These are phyloP conservation scores for Mylabris sibirica DNA, from an alignment of 2,888 invertebrate species.

Conservation along the genomic window DNA sequence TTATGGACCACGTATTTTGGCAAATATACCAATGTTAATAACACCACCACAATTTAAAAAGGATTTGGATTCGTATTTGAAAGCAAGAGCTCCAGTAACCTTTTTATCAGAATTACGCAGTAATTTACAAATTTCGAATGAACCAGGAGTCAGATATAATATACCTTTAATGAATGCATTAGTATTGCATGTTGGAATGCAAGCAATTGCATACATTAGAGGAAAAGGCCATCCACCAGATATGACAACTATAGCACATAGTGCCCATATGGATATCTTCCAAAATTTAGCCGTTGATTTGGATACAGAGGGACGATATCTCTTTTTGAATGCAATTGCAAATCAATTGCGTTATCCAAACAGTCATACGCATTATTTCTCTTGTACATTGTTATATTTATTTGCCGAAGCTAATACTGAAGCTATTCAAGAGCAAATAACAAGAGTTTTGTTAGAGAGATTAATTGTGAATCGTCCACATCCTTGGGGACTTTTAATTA, in stretches of 20 bases:
- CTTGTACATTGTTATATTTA: conserved; percentile 94
- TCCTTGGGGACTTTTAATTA: conserved; percentile 98
- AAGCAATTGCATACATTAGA: conserved; percentile 92
- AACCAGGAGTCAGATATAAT: conserved; percentile 89
- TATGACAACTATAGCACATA: conserved; percentile 98
- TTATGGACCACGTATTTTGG: conserved; percentile 86
- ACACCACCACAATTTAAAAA: conserved; percentile 90
- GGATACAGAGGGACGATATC: conserved; percentile 96
- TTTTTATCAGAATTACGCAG: conserved; percentile 92
- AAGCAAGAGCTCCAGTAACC: conserved; percentile 92
- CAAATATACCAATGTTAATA: conserved; percentile 87
- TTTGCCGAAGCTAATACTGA: conserved; percentile 98
- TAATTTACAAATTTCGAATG: conserved; percentile 87
- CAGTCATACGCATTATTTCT: conserved; percentile 99
- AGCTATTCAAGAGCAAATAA: conserved; percentile 98
- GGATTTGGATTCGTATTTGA: conserved; percentile 95
- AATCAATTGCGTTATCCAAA: conserved; percentile 99
- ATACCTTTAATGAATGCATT: conserved; percentile 96
- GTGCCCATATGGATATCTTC: conserved; percentile 99
- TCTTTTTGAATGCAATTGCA: conserved; percentile 98
- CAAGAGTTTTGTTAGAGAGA: conserved; percentile 93
- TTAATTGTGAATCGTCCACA: conserved; percentile 98
- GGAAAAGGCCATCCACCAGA: conserved; percentile 91
- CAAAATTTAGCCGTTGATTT: conserved; percentile 98
- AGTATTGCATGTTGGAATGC: conserved; percentile 96